Percentiles rank a stretch among this genome's conserved stretches.
Evolutionary conservation across 92 coral and sea anemone species (phyloP).

Genomic region (Heliopora coerulea): DNA sequence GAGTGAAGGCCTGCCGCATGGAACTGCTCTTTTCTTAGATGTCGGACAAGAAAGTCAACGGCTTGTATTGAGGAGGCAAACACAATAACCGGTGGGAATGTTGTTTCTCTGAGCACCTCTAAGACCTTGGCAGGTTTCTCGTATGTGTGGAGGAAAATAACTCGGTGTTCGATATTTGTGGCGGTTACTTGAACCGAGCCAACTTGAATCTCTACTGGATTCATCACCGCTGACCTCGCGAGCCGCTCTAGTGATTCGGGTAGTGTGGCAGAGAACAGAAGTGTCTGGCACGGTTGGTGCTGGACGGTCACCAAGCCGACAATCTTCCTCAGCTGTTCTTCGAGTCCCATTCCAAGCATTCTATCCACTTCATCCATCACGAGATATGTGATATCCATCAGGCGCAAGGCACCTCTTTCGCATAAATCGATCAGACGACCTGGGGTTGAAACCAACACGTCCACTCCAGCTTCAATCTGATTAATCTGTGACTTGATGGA

Average conservation of each 20-base stretch:
- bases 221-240: slow-evolving; percentile 90
- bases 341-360: slow-evolving; percentile 98
- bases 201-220: slow-evolving; percentile 85
- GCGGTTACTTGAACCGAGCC: slow-evolving; percentile 88
- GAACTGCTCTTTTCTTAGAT: slow-evolving; percentile 87
- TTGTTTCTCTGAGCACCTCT: slow-evolving; percentile 72
- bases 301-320: slow-evolving; percentile 90
- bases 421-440: slow-evolving; percentile 90
- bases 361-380: slow-evolving; percentile 97
- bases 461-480: slow-evolving; percentile 67
- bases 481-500: slow-evolving; percentile 71
- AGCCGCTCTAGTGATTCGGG: slow-evolving; percentile 91
- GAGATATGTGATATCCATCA: slow-evolving; percentile 68
- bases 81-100: slow-evolving; percentile 95
- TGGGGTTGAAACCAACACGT: slow-evolving; percentile 87
- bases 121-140: slow-evolving; percentile 80
- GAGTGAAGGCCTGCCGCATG: slow-evolving; percentile 97
- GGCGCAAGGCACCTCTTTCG: slow-evolving; percentile 74
- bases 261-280: slow-evolving; percentile 93
- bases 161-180: slow-evolving; percentile 77
- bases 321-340: slow-evolving; percentile 88
- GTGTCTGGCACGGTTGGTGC: slow-evolving; percentile 84
- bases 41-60: slow-evolving; percentile 85
- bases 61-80: slow-evolving; percentile 88
- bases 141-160: slow-evolving; percentile 70